Conservation (phyloP, 2,888 invertebrate species). For the Caenorhabditis virilis region DNA sequence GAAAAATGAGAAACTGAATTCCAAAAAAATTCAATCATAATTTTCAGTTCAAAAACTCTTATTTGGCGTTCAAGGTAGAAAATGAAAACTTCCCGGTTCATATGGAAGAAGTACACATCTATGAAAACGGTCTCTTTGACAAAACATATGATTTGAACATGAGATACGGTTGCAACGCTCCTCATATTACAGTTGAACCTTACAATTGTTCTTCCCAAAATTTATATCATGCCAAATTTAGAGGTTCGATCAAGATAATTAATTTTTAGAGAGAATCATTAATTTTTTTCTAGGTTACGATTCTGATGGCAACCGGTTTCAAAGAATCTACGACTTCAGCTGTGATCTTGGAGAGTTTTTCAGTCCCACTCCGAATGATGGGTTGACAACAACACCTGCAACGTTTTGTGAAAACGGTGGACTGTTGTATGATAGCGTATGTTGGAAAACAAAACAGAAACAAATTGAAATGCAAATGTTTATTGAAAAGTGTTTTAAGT, state of each 20-base stretch:
- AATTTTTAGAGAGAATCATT: background rate
- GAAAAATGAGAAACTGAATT: background rate
- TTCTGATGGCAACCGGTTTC: constrained; percentile 48
- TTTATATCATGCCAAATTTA: constrained; percentile 43
- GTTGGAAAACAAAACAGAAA: background rate
- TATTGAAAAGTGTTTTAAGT: too few species aligned
- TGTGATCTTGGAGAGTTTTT: constrained; percentile 36
- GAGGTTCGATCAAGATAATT: constrained; percentile 15
- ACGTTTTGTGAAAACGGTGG: constrained; percentile 50
- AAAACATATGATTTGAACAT: constrained; percentile 17
- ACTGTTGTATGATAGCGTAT: constrained; percentile 25
- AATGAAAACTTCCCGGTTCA: constrained; percentile 37
- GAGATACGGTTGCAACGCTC: constrained; percentile 52
- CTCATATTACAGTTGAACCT: constrained; percentile 34
- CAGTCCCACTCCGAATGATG: constrained; percentile 15
- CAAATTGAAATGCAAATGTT: background rate
- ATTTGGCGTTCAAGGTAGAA: constrained; percentile 28
- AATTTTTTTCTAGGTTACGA: constrained; percentile 40
- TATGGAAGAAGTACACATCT: constrained; percentile 36
- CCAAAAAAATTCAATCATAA: background rate
- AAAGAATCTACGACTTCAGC: constrained; percentile 52
- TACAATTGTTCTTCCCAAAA: constrained; percentile 43
- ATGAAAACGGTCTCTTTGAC: constrained; percentile 27
- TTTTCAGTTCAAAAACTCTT: constrained; percentile 7
- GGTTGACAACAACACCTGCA: constrained; percentile 29